Conservation (phyloP, 2,888 invertebrate genomes). For the Agonopterix alstromeriana region DNA sequence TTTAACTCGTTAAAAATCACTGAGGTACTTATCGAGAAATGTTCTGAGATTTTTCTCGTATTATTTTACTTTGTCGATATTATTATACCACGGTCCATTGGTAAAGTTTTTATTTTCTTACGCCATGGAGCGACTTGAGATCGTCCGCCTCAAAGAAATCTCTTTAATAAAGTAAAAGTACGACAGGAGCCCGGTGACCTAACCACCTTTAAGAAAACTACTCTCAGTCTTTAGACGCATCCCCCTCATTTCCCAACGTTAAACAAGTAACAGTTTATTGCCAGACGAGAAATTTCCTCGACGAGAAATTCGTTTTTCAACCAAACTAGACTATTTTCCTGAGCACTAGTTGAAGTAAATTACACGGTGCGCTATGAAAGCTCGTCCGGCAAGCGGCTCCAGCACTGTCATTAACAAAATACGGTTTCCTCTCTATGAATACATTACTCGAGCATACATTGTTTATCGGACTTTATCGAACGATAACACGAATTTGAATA, state of each 20-base stretch:
- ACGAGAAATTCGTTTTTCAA: conserved; percentile 42
- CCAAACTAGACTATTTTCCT: conserved; percentile 47
- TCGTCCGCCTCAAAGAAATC: conserved; percentile 27
- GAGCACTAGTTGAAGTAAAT: conserved; percentile 39
- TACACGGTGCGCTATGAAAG: conserved; percentile 35
- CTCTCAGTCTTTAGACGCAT: conserved; percentile 26
- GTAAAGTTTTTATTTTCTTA: too few relatives aligned
- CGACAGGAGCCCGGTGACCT: conserved; percentile 24
- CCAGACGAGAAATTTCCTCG: conserved; percentile 38
- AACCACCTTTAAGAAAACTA: conserved; percentile 59
- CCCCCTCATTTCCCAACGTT: conserved; percentile 46
- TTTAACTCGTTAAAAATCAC: too few relatives aligned
- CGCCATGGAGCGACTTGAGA: conserved; percentile 15
- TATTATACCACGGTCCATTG: too few relatives aligned
- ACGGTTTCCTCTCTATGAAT: conserved; percentile 29
- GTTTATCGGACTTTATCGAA: conserved; percentile 26
- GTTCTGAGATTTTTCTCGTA: too few relatives aligned
- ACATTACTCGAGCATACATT: conserved; percentile 24
- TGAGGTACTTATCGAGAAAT: too few relatives aligned
- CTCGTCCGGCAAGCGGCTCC: conserved; percentile 29
- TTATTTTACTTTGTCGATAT: too few relatives aligned
- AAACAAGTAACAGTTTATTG: conserved; percentile 59
- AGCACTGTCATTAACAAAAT: conserved; percentile 47
- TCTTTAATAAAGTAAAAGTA: not conserved
- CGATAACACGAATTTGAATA: conserved; percentile 30